A percentile compares a stretch with the other conserved stretches of the same genome.
Evolutionary conservation across 2,797 vertebrate species (phyloP).

Genomic region (Peromyscus eremicus): DNA sequence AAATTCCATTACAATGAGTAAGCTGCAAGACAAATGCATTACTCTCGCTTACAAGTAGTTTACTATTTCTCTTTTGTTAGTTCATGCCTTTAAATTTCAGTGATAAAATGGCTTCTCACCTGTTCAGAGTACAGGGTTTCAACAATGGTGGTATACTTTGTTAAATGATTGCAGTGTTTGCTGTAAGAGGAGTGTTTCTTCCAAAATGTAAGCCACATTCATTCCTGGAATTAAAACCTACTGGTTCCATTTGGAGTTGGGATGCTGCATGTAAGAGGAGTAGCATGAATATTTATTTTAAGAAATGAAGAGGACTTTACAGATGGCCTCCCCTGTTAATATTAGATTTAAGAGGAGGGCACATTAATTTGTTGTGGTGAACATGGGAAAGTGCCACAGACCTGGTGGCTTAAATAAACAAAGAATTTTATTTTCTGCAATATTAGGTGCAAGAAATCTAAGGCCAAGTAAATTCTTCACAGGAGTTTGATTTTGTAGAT

Average conservation of each 20-base stretch:
- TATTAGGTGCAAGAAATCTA: background rate
- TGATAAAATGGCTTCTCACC: background rate
- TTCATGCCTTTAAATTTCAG: background rate
- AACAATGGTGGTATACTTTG: background rate
- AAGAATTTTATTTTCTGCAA: background rate
- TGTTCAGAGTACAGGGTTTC: background rate
- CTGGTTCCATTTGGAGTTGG: background rate
- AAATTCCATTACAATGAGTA: background rate
- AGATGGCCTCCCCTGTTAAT: background rate
- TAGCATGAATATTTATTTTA: background rate
- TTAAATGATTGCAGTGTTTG: background rate
- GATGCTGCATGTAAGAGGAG: background rate
- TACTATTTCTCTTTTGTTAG: constrained; percentile 39
- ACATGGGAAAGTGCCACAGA: background rate
- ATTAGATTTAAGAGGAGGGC: background rate
- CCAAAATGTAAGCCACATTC: background rate
- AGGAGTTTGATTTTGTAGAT: background rate
- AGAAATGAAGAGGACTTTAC: background rate
- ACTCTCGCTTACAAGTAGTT: constrained; percentile 6
- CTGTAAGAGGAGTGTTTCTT: background rate
- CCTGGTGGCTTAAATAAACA: background rate
- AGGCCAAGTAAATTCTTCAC: background rate
- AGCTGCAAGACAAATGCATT: constrained; percentile 43
- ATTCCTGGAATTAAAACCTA: background rate
- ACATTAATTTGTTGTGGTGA: background rate